phyloP scores from a whole-genome alignment of 2,888 invertebrate genomes.

The Parnassius glacialis region DNA sequence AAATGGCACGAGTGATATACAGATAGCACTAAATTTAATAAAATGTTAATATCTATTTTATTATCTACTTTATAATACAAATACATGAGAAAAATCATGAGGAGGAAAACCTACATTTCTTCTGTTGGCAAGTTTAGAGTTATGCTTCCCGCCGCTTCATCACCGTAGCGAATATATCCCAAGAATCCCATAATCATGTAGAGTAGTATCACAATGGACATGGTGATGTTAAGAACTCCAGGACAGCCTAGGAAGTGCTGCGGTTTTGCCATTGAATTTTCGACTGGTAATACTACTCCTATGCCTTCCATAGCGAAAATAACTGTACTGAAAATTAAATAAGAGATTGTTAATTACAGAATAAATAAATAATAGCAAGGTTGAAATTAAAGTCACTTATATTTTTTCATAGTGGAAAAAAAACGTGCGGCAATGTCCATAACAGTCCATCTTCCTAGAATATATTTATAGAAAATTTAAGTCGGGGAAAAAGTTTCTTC shows the following conservation, averaged over 20 bases:
- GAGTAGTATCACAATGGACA: constrained; percentile 89
- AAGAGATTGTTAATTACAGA: constrained; percentile 1
- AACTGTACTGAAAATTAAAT: constrained; percentile 85
- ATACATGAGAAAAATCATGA: too few species aligned
- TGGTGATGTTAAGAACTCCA: constrained; percentile 93
- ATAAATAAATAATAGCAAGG: background rate
- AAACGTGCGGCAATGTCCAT: too few species aligned
- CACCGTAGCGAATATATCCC: constrained; percentile 92
- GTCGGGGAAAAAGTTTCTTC: too few species aligned
- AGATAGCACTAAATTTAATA: too few species aligned
- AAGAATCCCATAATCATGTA: constrained; percentile 93
- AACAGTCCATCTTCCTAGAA: too few species aligned
- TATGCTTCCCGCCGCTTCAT: constrained; percentile 85
- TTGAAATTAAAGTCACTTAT: background rate
- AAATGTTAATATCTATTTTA: too few species aligned
- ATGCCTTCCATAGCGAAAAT: constrained; percentile 99
- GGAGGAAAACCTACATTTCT: constrained; percentile 79
- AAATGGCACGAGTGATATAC: too few species aligned
- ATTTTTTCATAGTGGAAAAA: too few species aligned
- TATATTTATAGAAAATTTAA: too few species aligned
- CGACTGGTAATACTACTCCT: constrained; percentile 94
- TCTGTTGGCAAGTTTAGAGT: constrained; percentile 89
- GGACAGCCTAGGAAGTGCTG: constrained; percentile 89
- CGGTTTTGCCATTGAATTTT: constrained; percentile 94
- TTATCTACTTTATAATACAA: too few species aligned